Evolutionary conservation across 2,888 invertebrate genomes (phyloP), one percentile per base, ranked within the genome.

Genomic region (Sipunculus nudus): DNA sequence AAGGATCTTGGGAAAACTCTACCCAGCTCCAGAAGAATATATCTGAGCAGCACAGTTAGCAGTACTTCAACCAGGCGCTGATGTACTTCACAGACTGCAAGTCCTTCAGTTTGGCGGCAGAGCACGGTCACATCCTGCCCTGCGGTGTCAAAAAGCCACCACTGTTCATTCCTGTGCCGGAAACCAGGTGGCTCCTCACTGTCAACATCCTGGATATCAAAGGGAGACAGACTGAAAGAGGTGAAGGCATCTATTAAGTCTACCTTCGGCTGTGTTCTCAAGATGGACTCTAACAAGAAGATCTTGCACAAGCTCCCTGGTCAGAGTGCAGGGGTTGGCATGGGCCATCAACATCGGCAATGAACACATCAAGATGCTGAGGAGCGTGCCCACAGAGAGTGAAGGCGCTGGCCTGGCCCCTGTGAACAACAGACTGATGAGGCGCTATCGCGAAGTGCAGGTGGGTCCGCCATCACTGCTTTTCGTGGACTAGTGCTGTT

Each of bases 401-500:
- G 73, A 73, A 38, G 71, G 71, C 1, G 19, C 32, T 3, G 70
- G 70, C 5, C 59, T 74, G 1, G 43, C 23, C 0, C 16, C 23
- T 8, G 70, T 74, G 69, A 38, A 59, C 0, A 28, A 21, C 0
- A 73, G 74, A 1, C 28, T 75, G 21, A 41, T 68, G 2, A 19
- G 32, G 4, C 48, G 72, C 3, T 73, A 72, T 59, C 1, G 10
- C n/a, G 31, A 21, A 25, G 73, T 67, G 1, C 53, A 45, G 19
- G 59, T 62, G 2, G 52, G 41, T 2, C 68, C 72, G 2, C 73
- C 76, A 0, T 2, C 46, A 16, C 40, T 74, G 1, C 43, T 75
- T n/a, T 75, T 74, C 50, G 70, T 71, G 4, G 74, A 75, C 58
- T 38, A 68, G 6, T 72, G 72, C 53, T 75, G 75, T 50, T 75